Conservation (phyloP, 1,140 invertebrate genomes). For the Drosophila arizonae region DNA sequence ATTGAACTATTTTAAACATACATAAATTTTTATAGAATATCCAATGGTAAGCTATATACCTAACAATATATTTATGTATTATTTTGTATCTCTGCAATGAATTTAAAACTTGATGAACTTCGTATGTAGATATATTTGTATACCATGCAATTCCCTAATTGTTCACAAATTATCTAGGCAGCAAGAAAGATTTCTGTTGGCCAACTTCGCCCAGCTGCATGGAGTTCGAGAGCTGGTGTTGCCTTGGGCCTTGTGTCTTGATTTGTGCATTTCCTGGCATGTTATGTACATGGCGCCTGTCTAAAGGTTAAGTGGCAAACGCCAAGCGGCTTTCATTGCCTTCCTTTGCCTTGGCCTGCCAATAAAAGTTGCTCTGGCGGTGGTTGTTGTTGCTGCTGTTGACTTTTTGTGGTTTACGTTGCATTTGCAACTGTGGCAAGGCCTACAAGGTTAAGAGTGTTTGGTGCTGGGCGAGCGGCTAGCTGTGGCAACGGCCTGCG, state of each 20-base stretch:
- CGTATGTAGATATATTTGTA: too few relatives aligned
- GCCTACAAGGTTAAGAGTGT: conserved; percentile 73
- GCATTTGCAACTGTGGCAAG: conserved; percentile 74
- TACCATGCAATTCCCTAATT: neutral
- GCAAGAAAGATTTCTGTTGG: conserved; percentile 13
- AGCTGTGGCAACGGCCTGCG: conserved; percentile 56
- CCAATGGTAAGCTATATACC: too few relatives aligned
- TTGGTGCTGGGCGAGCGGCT: conserved; percentile 21
- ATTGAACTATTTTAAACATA: too few relatives aligned
- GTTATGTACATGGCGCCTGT: conserved; percentile 43
- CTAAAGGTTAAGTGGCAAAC: conserved; percentile 65
- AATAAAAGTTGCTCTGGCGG: conserved; percentile 18
- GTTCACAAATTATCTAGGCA: neutral
- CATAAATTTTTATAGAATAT: too few relatives aligned
- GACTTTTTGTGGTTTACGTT: conserved; percentile 26
- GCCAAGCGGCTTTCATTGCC: conserved; percentile 33
- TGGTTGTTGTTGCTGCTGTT: neutral
- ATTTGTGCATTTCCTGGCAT: conserved; percentile 66
- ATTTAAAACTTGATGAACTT: too few relatives aligned
- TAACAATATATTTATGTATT: too few relatives aligned
- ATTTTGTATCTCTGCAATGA: too few relatives aligned
- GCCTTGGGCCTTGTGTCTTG: conserved; percentile 40
- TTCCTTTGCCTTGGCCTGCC: conserved; percentile 74
- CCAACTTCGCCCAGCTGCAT: conserved; percentile 4
- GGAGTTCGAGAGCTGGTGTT: conserved; percentile 22